A percentile compares a stretch with the other conserved stretches of the same genome.
These are phyloP conservation scores for Apostichopus parvimensis DNA, from an alignment of 35 echinoderm and acorn worm genomes.

Conservation along the genomic window DNA sequence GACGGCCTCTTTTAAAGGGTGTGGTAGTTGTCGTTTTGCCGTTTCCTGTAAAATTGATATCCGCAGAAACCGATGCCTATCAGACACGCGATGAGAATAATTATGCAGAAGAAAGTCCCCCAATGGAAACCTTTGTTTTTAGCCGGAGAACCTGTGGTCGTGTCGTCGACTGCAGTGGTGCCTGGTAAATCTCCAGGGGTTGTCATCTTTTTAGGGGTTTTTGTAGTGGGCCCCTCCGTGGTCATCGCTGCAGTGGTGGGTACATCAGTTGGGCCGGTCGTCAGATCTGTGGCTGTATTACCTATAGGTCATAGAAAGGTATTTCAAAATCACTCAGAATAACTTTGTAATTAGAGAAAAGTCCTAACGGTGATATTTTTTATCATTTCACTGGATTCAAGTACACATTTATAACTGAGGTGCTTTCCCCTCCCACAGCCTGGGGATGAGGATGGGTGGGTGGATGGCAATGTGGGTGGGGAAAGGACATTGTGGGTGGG, in stretches of 20 bases:
- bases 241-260: not conserved
- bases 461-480: no score
- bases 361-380: no score
- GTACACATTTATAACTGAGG: no score
- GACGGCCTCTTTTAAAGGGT: constrained; percentile 1
- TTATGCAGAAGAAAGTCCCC: constrained; percentile 39
- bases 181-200: not conserved
- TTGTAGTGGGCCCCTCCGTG: not conserved
- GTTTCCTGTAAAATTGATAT: constrained; percentile 48
- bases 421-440: no score
- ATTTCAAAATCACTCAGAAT: no score
- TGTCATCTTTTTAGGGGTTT: not conserved
- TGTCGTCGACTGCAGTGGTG: not conserved
- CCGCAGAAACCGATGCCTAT: constrained; percentile 51
- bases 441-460: no score
- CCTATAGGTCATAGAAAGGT: no score
- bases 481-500: no score
- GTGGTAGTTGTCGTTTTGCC: constrained; percentile 49
- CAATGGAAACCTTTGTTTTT: not conserved
- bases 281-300: constrained; percentile 4
- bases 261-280: not conserved
- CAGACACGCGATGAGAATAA: constrained; percentile 40
- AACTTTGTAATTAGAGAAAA: no score
- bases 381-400: no score
- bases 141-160: not conserved